phyloP scores from a whole-genome alignment of 2,113 vertebrate species.

The Pollimyrus isidori region DNA sequence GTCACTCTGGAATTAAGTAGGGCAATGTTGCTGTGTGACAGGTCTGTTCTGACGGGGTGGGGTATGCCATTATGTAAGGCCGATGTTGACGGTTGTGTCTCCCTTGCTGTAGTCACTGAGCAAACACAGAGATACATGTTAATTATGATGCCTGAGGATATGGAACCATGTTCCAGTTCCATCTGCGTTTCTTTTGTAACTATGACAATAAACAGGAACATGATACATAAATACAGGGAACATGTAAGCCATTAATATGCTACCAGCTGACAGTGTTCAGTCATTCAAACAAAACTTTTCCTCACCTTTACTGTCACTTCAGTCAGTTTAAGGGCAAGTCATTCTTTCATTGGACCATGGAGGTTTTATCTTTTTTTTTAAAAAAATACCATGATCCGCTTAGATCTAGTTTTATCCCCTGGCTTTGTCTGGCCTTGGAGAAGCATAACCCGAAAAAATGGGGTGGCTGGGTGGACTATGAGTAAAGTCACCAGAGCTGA shows the following conservation, averaged over 20 bases:
- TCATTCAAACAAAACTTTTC: neutral
- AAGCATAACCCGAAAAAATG: neutral
- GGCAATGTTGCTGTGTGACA: neutral
- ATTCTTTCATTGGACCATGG: neutral
- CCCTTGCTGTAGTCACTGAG: slow-evolving; percentile 38
- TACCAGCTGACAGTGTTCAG: neutral
- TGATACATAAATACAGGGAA: neutral
- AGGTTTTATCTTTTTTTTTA: neutral
- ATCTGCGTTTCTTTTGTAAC: neutral
- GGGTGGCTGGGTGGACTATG: neutral
- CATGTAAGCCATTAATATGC: neutral
- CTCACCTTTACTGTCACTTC: neutral
- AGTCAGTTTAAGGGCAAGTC: neutral
- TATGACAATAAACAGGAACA: neutral
- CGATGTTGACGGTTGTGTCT: slow-evolving; percentile 34
- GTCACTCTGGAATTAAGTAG: neutral
- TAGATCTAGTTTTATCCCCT: neutral
- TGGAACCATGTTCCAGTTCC: neutral
- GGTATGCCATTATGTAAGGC: slow-evolving; percentile 40
- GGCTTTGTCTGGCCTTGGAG: neutral
- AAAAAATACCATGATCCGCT: neutral
- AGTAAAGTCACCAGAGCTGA: neutral
- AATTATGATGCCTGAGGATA: slow-evolving; percentile 21
- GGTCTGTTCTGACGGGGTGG: slow-evolving; percentile 14
- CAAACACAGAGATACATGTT: slow-evolving; percentile 22